Conservation (phyloP, 2,113 vertebrate species). For the Chaetops frenatus region DNA sequence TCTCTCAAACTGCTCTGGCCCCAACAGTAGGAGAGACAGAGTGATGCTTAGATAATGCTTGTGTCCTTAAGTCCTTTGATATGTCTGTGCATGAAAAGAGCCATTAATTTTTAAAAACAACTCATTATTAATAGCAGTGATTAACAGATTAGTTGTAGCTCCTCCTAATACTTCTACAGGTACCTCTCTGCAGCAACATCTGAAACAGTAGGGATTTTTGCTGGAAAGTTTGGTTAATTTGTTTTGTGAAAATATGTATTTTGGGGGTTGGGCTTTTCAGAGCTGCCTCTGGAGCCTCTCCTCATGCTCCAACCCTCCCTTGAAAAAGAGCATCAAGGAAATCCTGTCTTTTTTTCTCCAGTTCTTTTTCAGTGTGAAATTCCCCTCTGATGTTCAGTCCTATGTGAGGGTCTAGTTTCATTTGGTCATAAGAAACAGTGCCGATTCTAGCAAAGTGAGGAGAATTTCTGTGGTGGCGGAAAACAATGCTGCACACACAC, state of each 20-base stretch:
- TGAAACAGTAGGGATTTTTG: no score
- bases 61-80: neutral
- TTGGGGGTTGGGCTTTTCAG: neutral
- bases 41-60: neutral
- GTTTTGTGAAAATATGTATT: neutral
- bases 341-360: neutral
- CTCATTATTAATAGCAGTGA: neutral
- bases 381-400: neutral
- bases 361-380: neutral
- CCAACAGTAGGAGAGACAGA: neutral
- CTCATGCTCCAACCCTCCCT: neutral
- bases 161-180: no score
- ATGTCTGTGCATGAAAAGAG: neutral
- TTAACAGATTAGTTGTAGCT: no score
- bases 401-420: neutral
- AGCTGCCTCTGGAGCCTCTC: neutral
- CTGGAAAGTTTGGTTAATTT: no score
- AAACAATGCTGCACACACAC: neutral
- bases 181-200: no score
- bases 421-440: neutral
- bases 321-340: neutral
- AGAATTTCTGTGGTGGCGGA: neutral
- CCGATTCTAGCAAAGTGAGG: neutral
- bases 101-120: no score
- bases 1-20: neutral